phyloP scores from a whole-genome alignment of 2,888 invertebrate species.

The Eupithecia subumbrata region DNA sequence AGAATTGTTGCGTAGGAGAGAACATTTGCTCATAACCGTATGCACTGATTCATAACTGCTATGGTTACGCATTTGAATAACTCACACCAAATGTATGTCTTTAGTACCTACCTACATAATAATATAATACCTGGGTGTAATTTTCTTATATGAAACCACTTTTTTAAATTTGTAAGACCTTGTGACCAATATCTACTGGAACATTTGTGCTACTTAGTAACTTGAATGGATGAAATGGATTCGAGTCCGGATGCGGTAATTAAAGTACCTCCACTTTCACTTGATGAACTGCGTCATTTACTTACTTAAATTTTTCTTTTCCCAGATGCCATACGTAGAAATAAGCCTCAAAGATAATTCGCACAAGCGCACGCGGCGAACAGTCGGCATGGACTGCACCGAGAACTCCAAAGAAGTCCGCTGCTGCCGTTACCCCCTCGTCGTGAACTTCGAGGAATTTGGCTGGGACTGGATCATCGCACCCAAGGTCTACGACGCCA shows the following conservation, averaged over 20 bases:
- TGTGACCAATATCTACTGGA: not conserved
- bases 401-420: slow-evolving; percentile 91
- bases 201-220: not conserved
- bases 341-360: slow-evolving; percentile 78
- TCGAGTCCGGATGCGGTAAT: not conserved
- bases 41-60: slow-evolving; percentile 14
- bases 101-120: not conserved
- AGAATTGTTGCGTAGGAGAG: slow-evolving; percentile 32
- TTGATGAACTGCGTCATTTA: not conserved
- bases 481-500: slow-evolving; percentile 96
- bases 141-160: not conserved
- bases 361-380: slow-evolving; percentile 88
- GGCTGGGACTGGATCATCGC: slow-evolving; percentile 99
- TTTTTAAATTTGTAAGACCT: not conserved
- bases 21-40: slow-evolving; percentile 24
- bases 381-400: slow-evolving; percentile 92
- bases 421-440: slow-evolving; percentile 97
- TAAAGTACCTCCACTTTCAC: not conserved
- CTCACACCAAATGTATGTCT: not conserved
- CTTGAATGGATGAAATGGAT: not conserved
- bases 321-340: slow-evolving; percentile 82
- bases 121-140: not conserved
- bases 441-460: slow-evolving; percentile 96
- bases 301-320: slow-evolving; percentile 31
- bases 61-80: not conserved